Evolutionary conservation across 2,113 vertebrate genomes (phyloP).

Genomic region (Excalfactoria chinensis): DNA sequence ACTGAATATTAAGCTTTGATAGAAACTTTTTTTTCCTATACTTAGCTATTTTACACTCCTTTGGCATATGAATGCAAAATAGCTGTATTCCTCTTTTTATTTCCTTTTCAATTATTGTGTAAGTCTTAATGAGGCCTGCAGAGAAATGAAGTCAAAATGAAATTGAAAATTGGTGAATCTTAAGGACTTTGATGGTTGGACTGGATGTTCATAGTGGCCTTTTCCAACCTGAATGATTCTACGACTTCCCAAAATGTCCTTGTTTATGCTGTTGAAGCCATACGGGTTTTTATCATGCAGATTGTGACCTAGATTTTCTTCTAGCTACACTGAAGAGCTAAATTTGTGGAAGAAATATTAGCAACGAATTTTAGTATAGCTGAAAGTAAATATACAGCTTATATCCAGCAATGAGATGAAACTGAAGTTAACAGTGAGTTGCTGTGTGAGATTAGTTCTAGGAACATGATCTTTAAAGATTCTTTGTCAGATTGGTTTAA

Average conservation of each 20-base stretch:
- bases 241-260: background rate
- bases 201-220: no score
- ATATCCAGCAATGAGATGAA: conserved; percentile 41
- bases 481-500: conserved; percentile 77
- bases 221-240: no score
- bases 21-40: background rate
- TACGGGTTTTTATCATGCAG: background rate
- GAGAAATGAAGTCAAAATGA: conserved; percentile 3
- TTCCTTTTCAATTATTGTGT: background rate
- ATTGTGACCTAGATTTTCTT: conserved; percentile 15
- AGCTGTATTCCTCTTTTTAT: background rate
- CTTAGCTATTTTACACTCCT: background rate
- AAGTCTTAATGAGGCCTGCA: background rate
- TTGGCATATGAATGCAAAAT: background rate
- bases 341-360: background rate
- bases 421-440: conserved; percentile 19
- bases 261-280: background rate
- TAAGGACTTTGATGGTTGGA: background rate
- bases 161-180: background rate
- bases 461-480: background rate
- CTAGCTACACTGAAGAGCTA: conserved; percentile 21
- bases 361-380: conserved; percentile 32
- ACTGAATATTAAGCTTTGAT: background rate
- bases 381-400: conserved; percentile 18
- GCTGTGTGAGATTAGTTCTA: conserved; percentile 31